Conservation (phyloP, 2,113 vertebrate species). For the Lampris megalopsis region DNA sequence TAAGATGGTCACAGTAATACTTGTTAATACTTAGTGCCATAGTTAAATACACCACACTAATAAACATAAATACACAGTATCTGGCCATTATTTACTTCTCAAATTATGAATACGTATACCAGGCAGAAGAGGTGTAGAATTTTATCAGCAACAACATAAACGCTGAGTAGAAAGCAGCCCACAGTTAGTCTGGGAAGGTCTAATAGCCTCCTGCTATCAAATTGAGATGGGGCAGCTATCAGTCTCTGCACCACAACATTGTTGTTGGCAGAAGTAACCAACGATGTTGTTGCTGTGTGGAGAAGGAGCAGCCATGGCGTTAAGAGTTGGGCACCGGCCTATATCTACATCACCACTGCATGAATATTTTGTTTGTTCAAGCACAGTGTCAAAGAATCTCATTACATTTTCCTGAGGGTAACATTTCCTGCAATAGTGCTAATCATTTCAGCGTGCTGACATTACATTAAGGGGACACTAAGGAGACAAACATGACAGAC, state of each 20-base stretch:
- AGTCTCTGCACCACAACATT: constrained; percentile 65
- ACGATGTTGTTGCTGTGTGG: constrained; percentile 54
- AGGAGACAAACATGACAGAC: constrained; percentile 23
- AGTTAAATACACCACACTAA: background rate
- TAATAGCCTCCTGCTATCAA: constrained; percentile 37
- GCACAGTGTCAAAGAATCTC: constrained; percentile 42
- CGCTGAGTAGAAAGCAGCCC: constrained; percentile 19
- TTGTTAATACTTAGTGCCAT: background rate
- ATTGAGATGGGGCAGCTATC: constrained; percentile 34
- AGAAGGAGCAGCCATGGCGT: constrained; percentile 60
- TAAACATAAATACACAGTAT: background rate
- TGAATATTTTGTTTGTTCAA: constrained; percentile 50
- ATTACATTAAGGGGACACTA: constrained; percentile 18
- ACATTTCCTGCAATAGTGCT: constrained; percentile 56
- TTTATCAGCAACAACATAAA: background rate
- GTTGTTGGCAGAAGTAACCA: constrained; percentile 53
- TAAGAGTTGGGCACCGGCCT: constrained; percentile 52
- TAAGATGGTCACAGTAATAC: background rate
- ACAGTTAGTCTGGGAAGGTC: constrained; percentile 17
- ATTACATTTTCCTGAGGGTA: constrained; percentile 52
- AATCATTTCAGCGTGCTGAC: constrained; percentile 32
- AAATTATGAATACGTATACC: constrained; percentile 11
- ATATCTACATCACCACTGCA: constrained; percentile 42
- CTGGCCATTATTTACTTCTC: background rate
- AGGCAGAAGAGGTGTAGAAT: constrained; percentile 34